These are phyloP conservation scores for Coranthus polyacanthus DNA, from an alignment of 2,797 vertebrate genomes.

Conservation along the genomic window DNA sequence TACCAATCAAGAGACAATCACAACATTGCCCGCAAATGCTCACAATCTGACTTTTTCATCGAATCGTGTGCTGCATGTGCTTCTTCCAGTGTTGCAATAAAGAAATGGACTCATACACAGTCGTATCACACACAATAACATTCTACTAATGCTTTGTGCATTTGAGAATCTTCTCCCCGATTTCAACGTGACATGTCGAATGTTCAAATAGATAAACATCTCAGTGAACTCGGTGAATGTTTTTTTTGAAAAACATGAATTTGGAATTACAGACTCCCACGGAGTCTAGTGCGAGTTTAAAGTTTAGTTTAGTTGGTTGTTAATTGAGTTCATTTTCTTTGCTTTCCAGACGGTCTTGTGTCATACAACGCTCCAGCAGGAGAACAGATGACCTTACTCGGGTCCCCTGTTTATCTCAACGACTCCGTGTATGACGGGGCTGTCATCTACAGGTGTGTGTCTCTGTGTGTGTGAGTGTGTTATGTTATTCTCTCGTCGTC, in stretches of 20 bases:
- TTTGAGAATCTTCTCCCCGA: background rate
- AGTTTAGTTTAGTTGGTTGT: background rate
- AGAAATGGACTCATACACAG: background rate
- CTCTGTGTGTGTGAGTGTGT: conserved; percentile 16
- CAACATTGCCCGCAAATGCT: no score
- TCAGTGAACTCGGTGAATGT: no score
- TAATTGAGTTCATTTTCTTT: conserved; percentile 1
- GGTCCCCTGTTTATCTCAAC: conserved; percentile 89
- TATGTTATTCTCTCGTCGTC: background rate
- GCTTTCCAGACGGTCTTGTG: conserved; percentile 91
- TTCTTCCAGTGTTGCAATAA: conserved; percentile 1
- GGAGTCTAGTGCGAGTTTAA: no score
- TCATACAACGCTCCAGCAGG: conserved; percentile 93
- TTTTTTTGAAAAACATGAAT: background rate
- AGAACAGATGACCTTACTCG: conserved; percentile 88
- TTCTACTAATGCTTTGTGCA: background rate
- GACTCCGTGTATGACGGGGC: conserved; percentile 97
- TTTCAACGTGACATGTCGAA: background rate
- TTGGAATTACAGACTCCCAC: conserved; percentile 1
- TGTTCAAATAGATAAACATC: no score
- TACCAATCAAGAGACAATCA: no score
- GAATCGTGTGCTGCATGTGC: conserved; percentile 1
- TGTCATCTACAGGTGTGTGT: conserved; percentile 87
- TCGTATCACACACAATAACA: no score
- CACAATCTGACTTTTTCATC: no score